Percentiles rank a stretch among this genome's conserved stretches.
These are phyloP conservation scores for Brachypteracias leptosomus DNA, from an alignment of 2,113 vertebrate species.

Conservation along the genomic window DNA sequence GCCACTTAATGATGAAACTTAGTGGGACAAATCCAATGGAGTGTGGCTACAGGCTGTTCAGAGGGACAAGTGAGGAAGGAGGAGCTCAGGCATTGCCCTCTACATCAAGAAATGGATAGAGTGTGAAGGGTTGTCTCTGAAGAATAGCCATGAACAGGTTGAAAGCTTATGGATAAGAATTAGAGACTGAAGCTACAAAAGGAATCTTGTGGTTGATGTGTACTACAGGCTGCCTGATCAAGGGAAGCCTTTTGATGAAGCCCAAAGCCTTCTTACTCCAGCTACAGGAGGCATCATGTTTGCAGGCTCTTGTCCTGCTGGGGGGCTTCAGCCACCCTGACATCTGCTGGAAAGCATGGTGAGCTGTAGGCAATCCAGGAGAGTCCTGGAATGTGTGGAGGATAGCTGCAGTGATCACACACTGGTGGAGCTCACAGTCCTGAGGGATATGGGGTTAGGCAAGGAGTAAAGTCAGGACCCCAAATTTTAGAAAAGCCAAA, in stretches of 20 bases:
- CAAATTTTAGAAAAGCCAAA: neutral
- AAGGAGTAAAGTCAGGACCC: neutral
- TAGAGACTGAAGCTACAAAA: neutral
- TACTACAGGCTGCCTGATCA: neutral
- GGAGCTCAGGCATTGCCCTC: neutral
- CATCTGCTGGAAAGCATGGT: neutral
- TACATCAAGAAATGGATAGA: neutral
- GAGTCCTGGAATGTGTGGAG: neutral
- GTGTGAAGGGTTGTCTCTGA: neutral
- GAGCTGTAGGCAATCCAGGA: neutral
- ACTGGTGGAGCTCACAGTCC: neutral
- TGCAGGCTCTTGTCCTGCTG: too few species aligned
- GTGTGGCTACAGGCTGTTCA: neutral
- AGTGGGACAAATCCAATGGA: neutral
- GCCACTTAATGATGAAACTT: neutral
- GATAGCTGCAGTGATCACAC: neutral
- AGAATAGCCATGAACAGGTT: neutral
- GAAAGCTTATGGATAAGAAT: neutral
- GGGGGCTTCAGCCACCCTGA: too few species aligned
- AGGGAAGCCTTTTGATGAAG: neutral
- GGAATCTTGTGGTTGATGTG: neutral
- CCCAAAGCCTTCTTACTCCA: neutral
- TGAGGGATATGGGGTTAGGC: neutral
- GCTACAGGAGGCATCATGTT: neutral
- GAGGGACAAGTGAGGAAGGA: neutral